A percentile compares a stretch with the other conserved stretches of the same genome.
Evolutionary conservation across 1,140 invertebrate species (phyloP).

Genomic region (Stegodyphus mimosarum): DNA sequence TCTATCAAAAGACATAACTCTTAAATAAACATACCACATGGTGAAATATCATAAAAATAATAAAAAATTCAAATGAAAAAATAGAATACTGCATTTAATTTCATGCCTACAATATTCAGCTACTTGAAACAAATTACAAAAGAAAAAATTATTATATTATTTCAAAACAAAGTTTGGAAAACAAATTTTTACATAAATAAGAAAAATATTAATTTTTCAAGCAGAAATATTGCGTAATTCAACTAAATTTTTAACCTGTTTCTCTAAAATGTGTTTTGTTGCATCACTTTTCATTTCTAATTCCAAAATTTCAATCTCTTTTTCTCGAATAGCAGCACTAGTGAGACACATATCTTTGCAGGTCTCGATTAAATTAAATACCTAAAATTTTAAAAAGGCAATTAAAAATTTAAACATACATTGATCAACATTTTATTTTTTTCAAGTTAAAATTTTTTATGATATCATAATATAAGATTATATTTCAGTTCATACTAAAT

Average conservation of each 20-base stretch:
- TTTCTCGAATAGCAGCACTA: constrained; percentile 18
- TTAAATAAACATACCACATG: background rate
- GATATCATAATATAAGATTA: background rate
- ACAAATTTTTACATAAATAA: background rate
- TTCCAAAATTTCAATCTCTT: constrained; percentile 22
- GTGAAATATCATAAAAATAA: background rate
- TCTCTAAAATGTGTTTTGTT: background rate
- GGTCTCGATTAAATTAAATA: background rate
- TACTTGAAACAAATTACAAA: background rate
- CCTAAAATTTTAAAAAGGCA: background rate
- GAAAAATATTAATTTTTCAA: background rate
- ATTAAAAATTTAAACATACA: background rate
- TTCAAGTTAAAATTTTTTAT: too few species aligned
- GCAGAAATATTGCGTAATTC: background rate
- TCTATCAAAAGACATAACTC: too few species aligned
- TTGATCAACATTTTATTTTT: too few species aligned
- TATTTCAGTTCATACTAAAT: background rate
- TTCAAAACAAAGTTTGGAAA: background rate
- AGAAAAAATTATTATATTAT: background rate
- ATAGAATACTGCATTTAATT: background rate
- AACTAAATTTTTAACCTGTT: background rate
- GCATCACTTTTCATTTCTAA: background rate
- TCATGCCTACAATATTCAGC: background rate
- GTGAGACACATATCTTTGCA: constrained; percentile 22
- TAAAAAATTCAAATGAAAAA: too few species aligned